These are phyloP conservation scores for Sprattus sprattus DNA, from an alignment of 2,113 vertebrate genomes.

Conservation along the genomic window DNA sequence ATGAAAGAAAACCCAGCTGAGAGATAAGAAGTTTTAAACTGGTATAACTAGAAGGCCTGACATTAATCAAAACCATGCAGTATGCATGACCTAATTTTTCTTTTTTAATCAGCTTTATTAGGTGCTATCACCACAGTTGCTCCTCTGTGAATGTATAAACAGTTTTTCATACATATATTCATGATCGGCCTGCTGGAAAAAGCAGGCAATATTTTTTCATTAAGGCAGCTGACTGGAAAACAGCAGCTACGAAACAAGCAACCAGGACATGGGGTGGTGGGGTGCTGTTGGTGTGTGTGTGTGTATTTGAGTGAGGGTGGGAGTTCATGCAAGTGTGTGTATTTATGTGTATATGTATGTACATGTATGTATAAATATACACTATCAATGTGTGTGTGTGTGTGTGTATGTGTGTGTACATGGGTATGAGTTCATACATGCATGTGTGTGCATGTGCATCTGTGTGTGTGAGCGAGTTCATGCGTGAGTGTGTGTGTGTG, in stretches of 20 bases:
- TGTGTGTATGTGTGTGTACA: not conserved
- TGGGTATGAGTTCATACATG: not conserved
- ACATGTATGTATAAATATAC: not conserved
- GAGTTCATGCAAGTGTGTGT: not conserved
- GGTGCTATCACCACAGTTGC: conserved; percentile 14
- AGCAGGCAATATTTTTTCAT: conserved; percentile 37
- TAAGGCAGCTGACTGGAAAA: conserved; percentile 19
- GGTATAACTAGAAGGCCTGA: conserved; percentile 19
- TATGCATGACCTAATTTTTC: conserved; percentile 41
- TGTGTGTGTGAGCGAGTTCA: not conserved
- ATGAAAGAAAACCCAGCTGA: conserved; percentile 4
- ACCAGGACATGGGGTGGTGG: too few species aligned
- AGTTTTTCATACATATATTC: conserved; percentile 51
- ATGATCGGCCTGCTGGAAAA: conserved; percentile 42
- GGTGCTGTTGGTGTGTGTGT: not conserved
- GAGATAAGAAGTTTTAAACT: conserved; percentile 10
- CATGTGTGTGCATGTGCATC: not conserved
- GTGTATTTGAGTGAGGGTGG: not conserved
- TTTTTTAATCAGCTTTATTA: conserved; percentile 48
- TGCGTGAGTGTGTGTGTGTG: not conserved
- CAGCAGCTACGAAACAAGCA: not conserved
- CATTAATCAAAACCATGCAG: conserved; percentile 45
- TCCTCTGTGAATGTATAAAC: conserved; percentile 42
- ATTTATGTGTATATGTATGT: not conserved
- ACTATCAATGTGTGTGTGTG: not conserved